Evolutionary conservation across 2,113 vertebrate genomes (phyloP), one percentile per base, ranked within the genome.

Genomic region (Calyptommatus sinebrachiatus): DNA sequence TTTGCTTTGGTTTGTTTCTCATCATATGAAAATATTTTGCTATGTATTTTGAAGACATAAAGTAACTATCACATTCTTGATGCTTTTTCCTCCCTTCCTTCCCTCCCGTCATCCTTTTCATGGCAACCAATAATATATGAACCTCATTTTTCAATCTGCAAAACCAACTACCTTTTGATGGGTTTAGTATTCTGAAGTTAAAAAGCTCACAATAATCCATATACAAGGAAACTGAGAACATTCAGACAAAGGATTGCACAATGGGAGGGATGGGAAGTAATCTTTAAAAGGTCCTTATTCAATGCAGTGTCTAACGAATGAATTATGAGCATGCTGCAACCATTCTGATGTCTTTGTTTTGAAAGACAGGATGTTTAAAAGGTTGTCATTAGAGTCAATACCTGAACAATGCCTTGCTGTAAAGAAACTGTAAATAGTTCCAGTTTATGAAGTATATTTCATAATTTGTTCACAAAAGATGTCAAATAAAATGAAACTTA

Each of bases 381-480:
- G 90, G 89, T 93, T 18, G 78, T 84, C 90, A 91, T 89, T 83
- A 88, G 90, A 88, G 90, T 89, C 83, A 87, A 91, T 93, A 93
- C 90, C 91, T 94, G 92, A 93, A 83, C 84, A 94, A 94, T 92
- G 90, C 91, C 89, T 92, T 95, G 90, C 91, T 95, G 85, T 90
- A 92, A 94, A 92, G 88, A 92, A 91, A 91, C 57, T 94, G 91
- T 93, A 94, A 92, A 95, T 93, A 94, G 84, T 93, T 94, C 85
- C 89, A 89, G 87, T 91, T 95, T 95, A 88, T 93, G 94, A 93
- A 90, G 79, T 93, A 87, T 91, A 93, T 95, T 95, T 96, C 94
- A 81, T 95, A 94, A 93, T 90, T 95, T 93, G 89, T 94, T 94
- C 94, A 91, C 93, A 95, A 90, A 92, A 92, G 85, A 86, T 86